These are phyloP conservation scores for Hymenochirus boettgeri DNA, from an alignment of 2,113 vertebrate species.

Conservation along the genomic window DNA sequence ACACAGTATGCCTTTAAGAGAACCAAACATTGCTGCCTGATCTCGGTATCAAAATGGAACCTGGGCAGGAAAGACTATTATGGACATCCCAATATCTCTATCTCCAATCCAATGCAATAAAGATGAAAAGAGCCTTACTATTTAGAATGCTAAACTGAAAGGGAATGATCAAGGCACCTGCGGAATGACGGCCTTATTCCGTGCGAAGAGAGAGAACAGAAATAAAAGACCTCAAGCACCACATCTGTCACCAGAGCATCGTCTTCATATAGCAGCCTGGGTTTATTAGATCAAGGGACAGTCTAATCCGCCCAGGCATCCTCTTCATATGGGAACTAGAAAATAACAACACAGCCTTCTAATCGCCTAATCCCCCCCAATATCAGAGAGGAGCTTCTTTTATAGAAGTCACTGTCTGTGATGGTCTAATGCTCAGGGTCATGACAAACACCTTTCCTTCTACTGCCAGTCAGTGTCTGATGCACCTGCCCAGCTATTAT, in stretches of 20 bases:
- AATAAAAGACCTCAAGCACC: slow-evolving; percentile 13
- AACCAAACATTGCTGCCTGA: too few relatives aligned
- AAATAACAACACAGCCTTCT: slow-evolving; percentile 50
- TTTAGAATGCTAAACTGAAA: neutral
- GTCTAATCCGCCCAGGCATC: slow-evolving; percentile 56
- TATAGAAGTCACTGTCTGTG: slow-evolving; percentile 47
- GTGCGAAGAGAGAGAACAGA: slow-evolving; percentile 33
- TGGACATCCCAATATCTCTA: neutral
- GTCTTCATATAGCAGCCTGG: slow-evolving; percentile 52
- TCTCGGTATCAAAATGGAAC: too few relatives aligned
- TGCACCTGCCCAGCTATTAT: neutral
- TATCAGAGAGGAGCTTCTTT: slow-evolving; percentile 40
- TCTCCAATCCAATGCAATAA: slow-evolving; percentile 18
- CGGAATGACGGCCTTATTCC: slow-evolving; percentile 9
- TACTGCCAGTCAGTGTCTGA: neutral
- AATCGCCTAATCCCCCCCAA: slow-evolving; percentile 46
- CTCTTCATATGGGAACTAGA: slow-evolving; percentile 35
- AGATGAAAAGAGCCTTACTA: slow-evolving; percentile 9
- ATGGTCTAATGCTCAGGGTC: slow-evolving; percentile 19
- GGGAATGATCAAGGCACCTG: slow-evolving; percentile 30
- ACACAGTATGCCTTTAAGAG: too few relatives aligned
- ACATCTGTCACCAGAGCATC: slow-evolving; percentile 44
- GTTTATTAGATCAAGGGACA: slow-evolving; percentile 42
- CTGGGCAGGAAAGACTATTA: too few relatives aligned
- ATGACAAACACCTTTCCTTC: slow-evolving; percentile 5